These are phyloP conservation scores for Aricia agestis DNA, from an alignment of 1,140 invertebrate species.

Conservation along the genomic window DNA sequence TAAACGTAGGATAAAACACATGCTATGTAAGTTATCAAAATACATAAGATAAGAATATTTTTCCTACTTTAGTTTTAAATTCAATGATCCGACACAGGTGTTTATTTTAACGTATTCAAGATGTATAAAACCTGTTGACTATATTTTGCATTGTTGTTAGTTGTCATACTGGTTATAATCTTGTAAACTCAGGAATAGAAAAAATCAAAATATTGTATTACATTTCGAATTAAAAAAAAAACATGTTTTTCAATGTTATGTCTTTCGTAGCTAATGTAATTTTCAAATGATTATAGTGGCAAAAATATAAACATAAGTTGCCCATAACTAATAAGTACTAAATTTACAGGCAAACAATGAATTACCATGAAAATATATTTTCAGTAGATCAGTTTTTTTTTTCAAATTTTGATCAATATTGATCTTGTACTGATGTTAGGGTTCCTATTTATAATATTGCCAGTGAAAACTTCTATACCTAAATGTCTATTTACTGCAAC, in stretches of 20 bases:
- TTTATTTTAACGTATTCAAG: background rate
- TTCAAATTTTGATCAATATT: slow-evolving; percentile 33
- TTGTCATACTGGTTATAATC: background rate
- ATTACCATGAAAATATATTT: too few relatives aligned
- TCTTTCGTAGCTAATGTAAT: background rate
- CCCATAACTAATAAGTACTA: too few relatives aligned
- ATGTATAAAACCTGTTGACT: background rate
- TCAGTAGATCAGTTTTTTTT: too few relatives aligned
- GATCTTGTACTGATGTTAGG: slow-evolving; percentile 64
- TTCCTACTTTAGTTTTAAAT: background rate
- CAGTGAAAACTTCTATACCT: background rate
- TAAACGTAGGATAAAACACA: background rate
- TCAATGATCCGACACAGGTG: background rate
- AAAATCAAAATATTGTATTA: background rate
- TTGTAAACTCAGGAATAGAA: background rate
- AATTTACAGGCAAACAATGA: too few relatives aligned
- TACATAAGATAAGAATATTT: background rate
- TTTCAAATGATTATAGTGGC: too few relatives aligned
- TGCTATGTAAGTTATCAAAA: background rate
- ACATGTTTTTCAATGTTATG: background rate
- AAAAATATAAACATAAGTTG: too few relatives aligned
- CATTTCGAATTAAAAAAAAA: background rate
- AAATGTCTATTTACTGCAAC: too few relatives aligned
- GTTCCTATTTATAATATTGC: slow-evolving; percentile 54
- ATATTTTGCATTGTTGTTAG: background rate